Conservation (phyloP, 2,113 vertebrate genomes). For the Balaeniceps rex region DNA sequence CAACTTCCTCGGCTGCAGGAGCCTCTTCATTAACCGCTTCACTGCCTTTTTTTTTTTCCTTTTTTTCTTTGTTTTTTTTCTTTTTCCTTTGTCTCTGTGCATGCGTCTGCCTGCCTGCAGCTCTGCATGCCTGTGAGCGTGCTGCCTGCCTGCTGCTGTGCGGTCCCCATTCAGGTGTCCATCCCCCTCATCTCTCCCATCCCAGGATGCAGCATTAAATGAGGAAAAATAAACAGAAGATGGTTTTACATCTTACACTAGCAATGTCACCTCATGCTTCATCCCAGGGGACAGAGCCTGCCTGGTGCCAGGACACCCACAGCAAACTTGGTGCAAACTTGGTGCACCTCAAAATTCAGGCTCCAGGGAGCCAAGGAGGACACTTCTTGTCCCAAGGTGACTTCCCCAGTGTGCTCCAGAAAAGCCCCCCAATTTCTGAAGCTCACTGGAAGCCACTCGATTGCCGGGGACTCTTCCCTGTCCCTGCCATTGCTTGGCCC, state of each 20-base stretch:
- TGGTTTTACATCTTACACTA: background rate
- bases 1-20: background rate
- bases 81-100: background rate
- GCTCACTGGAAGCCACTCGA: background rate
- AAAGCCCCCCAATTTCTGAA: rapidly evolving
- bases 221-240: background rate
- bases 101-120: background rate
- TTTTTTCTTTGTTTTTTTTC: background rate
- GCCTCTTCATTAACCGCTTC: background rate
- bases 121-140: rapidly evolving
- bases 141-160: background rate
- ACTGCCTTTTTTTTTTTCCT: background rate
- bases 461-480: background rate
- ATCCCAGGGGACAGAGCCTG: background rate
- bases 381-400: background rate
- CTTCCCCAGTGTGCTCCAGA: background rate
- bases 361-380: background rate
- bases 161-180: background rate
- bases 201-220: background rate
- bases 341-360: background rate
- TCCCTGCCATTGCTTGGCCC: background rate
- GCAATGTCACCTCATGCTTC: background rate
- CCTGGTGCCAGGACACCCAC: background rate
- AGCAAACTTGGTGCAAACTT: background rate
- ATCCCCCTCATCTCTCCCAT: background rate